Base-by-base conservation (phyloP, 1,140 invertebrate species). In the Sycophila sp. region DNA sequence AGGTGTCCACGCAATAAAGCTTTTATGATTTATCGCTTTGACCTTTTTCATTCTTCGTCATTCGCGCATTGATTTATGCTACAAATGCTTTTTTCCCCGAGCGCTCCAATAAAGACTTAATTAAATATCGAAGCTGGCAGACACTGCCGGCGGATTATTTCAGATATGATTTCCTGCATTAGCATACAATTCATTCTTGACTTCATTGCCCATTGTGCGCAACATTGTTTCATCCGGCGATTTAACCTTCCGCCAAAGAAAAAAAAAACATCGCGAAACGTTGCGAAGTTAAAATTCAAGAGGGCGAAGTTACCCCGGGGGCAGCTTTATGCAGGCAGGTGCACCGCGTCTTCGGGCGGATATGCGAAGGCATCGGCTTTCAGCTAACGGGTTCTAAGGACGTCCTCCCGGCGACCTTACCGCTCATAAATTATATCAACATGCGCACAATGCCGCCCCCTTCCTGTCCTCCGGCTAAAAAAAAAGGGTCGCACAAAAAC, bases 391-490 rank as follows among this genome's bases (percentile, higher is more conserved):
- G 68, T 69, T 67, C 64, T 72, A 73, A 59, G 77, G 75, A 76
- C 74, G 74, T 80, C 66, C 76, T 79, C 70, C 49, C 53, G 72
- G 40, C 72, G 79, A 80, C 80, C 80, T 79, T 77, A 79, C 76
- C 75, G 72, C 79, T 78, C 77, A 81, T 81, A 77, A 83, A 81
- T n/a, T n/a, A n/a, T 82, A 82, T 80, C 75, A 76, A 80, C 70
- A n/a, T n/a, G 72, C 77, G 75, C 75, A 74, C 51, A 58, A 67
- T 45, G 36, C 8, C 7, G 51, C 34, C 32, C 6, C 17, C 38
- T 58, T 67, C 63, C 63, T 56, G 63, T 42, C 47, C 34, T 15
- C 4, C 15, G 30, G 24, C 19, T 13, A 58, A 60, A 60, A 45
- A 45, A 45, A 45, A 38, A 26, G 1, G 8, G 19, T 30, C 28